These are phyloP conservation scores for Sarcophaga caerulescens DNA, from an alignment of 2,888 invertebrate genomes.

Conservation along the genomic window DNA sequence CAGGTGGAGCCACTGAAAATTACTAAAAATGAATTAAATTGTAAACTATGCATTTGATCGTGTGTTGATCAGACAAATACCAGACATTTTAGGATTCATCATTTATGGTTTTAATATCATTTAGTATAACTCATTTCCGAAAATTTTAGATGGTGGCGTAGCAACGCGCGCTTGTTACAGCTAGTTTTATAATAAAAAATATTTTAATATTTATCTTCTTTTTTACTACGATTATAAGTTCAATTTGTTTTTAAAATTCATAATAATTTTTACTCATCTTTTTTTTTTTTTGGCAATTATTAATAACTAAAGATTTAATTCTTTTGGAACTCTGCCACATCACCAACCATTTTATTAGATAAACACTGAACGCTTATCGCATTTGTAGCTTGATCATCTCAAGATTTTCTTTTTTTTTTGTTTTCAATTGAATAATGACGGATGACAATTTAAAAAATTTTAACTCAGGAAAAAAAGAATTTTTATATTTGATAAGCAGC, in stretches of 20 bases:
- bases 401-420: background rate
- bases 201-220: background rate
- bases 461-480: slow-evolving; percentile 10
- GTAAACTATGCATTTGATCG: too few species aligned
- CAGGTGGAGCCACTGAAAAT: too few species aligned
- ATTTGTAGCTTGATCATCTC: background rate
- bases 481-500: background rate
- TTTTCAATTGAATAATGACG: slow-evolving; percentile 62
- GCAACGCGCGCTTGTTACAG: too few species aligned
- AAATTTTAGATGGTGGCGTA: too few species aligned
- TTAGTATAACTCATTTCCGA: too few species aligned
- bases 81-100: too few species aligned
- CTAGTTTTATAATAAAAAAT: too few species aligned
- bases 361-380: background rate
- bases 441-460: slow-evolving; percentile 44
- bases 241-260: background rate
- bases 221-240: background rate
- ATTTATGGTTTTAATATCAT: too few species aligned
- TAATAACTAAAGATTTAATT: background rate
- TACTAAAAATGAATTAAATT: too few species aligned
- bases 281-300: background rate
- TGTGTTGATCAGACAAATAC: too few species aligned
- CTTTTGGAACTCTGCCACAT: background rate
- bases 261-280: background rate
- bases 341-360: background rate